Base-by-base conservation (phyloP, 2,797 vertebrate species). In the Mormyrops boulengeri region DNA sequence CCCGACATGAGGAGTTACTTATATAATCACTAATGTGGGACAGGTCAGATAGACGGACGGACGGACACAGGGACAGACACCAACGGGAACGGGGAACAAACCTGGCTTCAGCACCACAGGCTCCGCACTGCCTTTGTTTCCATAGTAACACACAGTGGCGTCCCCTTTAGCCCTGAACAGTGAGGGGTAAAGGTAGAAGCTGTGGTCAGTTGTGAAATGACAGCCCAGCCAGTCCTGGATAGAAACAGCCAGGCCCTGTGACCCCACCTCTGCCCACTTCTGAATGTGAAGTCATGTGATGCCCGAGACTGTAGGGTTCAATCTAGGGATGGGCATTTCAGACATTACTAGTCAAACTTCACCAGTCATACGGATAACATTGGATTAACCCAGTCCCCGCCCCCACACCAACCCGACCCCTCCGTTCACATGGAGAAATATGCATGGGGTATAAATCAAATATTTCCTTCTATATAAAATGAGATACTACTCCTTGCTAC, bases 111-210 rank as follows among this genome's bases (percentile, higher is more conserved):
- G 95, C 94, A 91, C 94, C 89, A 97, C 91, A 89, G 98, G 98
- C 92, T 98, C 97, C 26, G 95, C 92, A 85, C 96, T 95, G 94
- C 97, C 97, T 94, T 95, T 98, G 96, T 98, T 99, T 96, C 98
- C 98, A 95, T 99, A 99, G 97, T 99, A 99, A 97, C 97, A 99
- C 95, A 99, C 91, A 66, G 95, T 95, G 92, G 95, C 95, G 92
- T 99, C 98, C 95, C 97, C 98, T 95, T 97, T 97, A 93, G 95
- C 93, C 93, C 97, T 98, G 93, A 96, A 97, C 94, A 92, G 95
- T 91, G 90, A 19, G 89, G 93, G 94, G 85, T 84, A 88, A 91
- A 57, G 50, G 57, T 14, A 26, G 19, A n/a, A 52, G 49, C 41
- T 5, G n/a, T 9, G 0, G 82, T 52, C 49, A 49, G 82, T 6